Conservation (phyloP, 92 coral and sea anemone species). For the Porites divaricata region DNA sequence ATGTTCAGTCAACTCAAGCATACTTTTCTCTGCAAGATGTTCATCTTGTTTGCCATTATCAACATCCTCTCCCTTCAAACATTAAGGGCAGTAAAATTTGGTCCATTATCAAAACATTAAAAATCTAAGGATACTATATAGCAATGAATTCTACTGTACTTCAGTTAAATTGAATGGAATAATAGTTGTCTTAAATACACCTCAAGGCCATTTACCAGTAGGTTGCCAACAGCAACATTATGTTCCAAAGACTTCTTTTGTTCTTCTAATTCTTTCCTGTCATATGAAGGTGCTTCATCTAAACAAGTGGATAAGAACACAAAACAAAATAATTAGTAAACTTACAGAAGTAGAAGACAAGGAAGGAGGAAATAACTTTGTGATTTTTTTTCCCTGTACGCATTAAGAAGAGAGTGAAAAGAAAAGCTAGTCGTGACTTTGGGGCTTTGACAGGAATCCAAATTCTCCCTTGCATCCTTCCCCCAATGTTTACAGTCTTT, state of each 20-base stretch:
- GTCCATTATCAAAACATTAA: too few species aligned
- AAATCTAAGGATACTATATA: neutral
- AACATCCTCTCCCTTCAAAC: slow-evolving; percentile 19
- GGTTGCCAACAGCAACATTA: slow-evolving; percentile 73
- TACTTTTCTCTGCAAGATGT: neutral
- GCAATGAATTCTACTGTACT: too few species aligned
- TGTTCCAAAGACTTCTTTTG: neutral
- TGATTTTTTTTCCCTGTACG: neutral
- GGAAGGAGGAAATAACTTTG: neutral
- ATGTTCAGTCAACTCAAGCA: slow-evolving; percentile 44
- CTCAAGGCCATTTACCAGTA: slow-evolving; percentile 52
- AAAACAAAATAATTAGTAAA: neutral
- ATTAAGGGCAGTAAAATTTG: neutral
- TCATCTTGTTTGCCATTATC: slow-evolving; percentile 7
- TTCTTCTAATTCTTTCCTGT: slow-evolving; percentile 5
- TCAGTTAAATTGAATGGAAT: too few species aligned
- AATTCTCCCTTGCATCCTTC: too few species aligned
- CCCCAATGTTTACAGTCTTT: neutral
- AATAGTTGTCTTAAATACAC: neutral
- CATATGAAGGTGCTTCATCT: slow-evolving; percentile 20
- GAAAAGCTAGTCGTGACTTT: too few species aligned
- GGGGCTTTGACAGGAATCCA: too few species aligned
- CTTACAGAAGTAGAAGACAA: too few species aligned
- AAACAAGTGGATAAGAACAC: neutral
- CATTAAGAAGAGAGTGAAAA: too few species aligned